Conservation (phyloP, 2,113 vertebrate species). For the Ursus arctos region DNA sequence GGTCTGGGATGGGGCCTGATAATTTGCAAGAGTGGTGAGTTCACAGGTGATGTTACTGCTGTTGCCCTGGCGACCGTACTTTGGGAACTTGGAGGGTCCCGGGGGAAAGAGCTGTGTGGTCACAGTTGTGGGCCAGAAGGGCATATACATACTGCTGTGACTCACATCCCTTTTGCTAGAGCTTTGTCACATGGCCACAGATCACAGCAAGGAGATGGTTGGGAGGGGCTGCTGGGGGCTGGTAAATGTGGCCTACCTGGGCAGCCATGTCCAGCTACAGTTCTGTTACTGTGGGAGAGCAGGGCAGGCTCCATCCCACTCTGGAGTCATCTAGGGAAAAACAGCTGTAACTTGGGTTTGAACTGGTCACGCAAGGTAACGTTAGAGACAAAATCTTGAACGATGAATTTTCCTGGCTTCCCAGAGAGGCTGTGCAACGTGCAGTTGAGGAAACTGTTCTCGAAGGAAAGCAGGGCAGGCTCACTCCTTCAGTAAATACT, state of each 20-base stretch:
- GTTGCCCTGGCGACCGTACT: not conserved
- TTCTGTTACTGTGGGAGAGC: not conserved
- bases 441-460: not conserved
- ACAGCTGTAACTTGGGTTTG: not conserved
- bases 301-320: not conserved
- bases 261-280: not conserved
- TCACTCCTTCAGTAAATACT: not conserved
- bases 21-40: not conserved
- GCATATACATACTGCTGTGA: not conserved
- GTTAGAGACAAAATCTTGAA: not conserved
- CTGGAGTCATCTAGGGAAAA: not conserved
- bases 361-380: not conserved
- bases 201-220: not conserved
- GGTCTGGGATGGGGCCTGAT: not conserved
- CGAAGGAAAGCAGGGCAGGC: not conserved
- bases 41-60: not conserved
- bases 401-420: not conserved
- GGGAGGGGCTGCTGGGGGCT: not conserved
- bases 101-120: not conserved
- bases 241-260: not conserved
- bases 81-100: not conserved
- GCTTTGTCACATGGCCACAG: not conserved
- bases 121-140: not conserved
- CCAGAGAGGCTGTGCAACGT: not conserved
- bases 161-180: not conserved